Evolutionary conservation across 2,797 vertebrate species (phyloP), one percentile per base, ranked within the genome.

Genomic region (Coregonus sp.): DNA sequence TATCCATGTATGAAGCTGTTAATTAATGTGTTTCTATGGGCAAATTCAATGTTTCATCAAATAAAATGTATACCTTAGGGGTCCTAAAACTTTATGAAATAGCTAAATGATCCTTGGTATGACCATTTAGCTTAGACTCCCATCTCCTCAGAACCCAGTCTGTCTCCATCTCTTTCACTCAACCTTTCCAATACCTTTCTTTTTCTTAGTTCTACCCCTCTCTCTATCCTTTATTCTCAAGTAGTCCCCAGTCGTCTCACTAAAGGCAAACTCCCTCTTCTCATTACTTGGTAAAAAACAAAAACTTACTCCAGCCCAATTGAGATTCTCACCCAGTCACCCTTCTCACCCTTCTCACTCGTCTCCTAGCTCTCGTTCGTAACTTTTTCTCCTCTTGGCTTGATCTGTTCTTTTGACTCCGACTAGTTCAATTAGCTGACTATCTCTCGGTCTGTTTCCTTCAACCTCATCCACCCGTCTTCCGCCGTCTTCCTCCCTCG

Each of bases 231-330:
- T 7, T 25, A 25, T 16, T 63, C 56, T 59, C 5, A 59, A 61
- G 37, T 66, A 14, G 40, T 50, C 25, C 63, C 16, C 51, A 16
- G 14, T 66, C 25, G 35, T 74, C 1, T 61, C 59, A 61, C n/a
- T 25, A 20, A 47, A 20, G 37, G 18, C 25, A 12, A 5, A 56
- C 52, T 18, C 4, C 15, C 54, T 56, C 54, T 56, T n/a, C 54
- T 56, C 15, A 56, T n/a, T 56, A 16, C 54, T n/a, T 15, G 18
- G 54, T n/a, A 14, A 56, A 18, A 35, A 69, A 81, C 80, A 20
- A 16, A 29, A 31, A 86, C 76, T 52, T 50, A 74, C 81, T 88
- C 79, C 69, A 25, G 77, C 20, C 52, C 63, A 47, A 9, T 87
- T 76, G 35, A 56, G 75, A 82, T 89, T 79, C 70, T 25, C 79